Base-by-base conservation (phyloP, 2,888 invertebrate genomes). In the Sphaerophoria taeniata region DNA sequence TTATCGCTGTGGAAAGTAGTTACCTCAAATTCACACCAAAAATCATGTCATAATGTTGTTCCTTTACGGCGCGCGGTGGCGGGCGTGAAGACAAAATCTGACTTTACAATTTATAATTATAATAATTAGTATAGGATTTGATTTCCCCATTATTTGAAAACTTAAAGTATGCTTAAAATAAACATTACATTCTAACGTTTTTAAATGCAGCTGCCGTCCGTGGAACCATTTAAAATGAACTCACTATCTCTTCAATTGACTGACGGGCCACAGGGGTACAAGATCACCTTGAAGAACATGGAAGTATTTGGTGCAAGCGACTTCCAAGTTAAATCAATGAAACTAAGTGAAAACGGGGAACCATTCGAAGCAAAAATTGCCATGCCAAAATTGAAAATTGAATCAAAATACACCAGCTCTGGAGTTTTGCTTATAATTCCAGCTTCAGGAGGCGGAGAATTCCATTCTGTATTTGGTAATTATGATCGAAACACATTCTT, bases 361-460 rank as follows among this genome's bases (percentile, higher is more conserved):
- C 94, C 95, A 45, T 95, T 95, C 89, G 94, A 95, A 90, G 94
- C 94, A 0, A 92, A 93, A 87, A 93, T 95, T 67, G 91, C 93
- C 76, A 94, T 95, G 91, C 95, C 95, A n/a, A 93, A 93, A 86
- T 91, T 95, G 89, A 93, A 93, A 88, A 94, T 95, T 87, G 93
- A 94, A 88, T 94, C 95, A 5, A 93, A 94, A 88, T 95, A 95
- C 89, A 93, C 94, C 12, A 95, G 95, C 88, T 94, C 94, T 71
- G 95, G 95, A 0, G 94, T 95, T 4, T 90, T 95, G 55, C 93
- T 95, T 81, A 95, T 95, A 82, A 93, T 95, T 58, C 95, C 95
- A 7, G 95, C 95, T 0, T 95, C 94, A 87, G 95, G 95, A 74
- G 95, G 94, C 85, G 95, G 95, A 36, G 95, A 95, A 7, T 95